Base-by-base conservation (phyloP, 2,113 vertebrate species). In the Leucopsar rothschildi region DNA sequence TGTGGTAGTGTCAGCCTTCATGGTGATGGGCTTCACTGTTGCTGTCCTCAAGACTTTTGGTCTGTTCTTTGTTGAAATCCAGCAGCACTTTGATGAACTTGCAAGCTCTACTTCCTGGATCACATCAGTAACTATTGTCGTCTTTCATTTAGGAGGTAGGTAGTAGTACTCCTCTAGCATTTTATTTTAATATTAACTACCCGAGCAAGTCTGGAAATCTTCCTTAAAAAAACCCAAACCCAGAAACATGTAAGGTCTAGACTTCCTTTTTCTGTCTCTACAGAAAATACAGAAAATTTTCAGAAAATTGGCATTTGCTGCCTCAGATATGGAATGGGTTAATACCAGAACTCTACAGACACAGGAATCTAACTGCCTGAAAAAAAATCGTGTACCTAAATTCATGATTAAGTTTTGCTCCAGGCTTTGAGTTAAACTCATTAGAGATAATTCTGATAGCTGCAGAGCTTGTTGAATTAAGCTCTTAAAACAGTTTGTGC, bases 1-100 rank as follows among this genome's bases (percentile, higher is more conserved):
- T 77, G 98, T 98, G 61, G 97, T 98, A 39, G 88, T 88, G 35
- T 98, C 98, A 3, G 97, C 97, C 86, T 98, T 98, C 68, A 63
- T 97, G 39, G 82, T 96, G 79, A 98, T 98, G 97, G 98, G 98
- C 31, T 97, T 98, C n/a, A 98, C 97, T 6, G 84, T 95, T 47
- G 98, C 96, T 0, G 95, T 98, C 76, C 96, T 98, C 45, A 98
- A 98, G 91, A 98, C 97, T 93, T 98, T 97, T 24, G 98, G 98
- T 55, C 75, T 98, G 47, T 98, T 98, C 93, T 98, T 98, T 94
- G 82, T 98, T 91, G 98, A 98, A 66, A 98, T 98, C 86, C 98
- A 98, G 85, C 92, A 90, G 28, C 97, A 98, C 80, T 98, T 98
- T 23, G 94, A 93, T 33, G 97, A 98, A 81, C 96, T 94, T 31